Evolutionary conservation across 1,140 invertebrate species (phyloP), one percentile per base, ranked within the genome.

Genomic region (Bombus fervidus): DNA sequence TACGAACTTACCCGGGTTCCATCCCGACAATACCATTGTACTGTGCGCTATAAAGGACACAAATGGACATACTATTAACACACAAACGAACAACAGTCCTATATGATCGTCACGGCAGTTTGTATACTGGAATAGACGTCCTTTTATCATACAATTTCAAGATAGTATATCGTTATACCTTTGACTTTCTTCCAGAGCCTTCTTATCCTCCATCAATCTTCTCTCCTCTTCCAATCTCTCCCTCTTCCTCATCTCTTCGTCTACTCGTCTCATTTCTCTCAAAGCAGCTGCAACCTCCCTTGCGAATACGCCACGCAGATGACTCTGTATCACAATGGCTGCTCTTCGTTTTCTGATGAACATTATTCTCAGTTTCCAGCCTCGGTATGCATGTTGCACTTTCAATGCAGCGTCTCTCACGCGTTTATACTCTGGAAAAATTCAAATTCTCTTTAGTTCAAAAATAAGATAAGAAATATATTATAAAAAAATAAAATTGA

Each of bases 251-350:
- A 98, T 98, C 95, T 99, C 98, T 92, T 98, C 98, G 94, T 99
- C 98, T 43, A 99, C 97, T n/a, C 97, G 95, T 89, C 97, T 96
- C 97, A 98, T 98, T 96, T 99, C 98, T 2, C 98, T 95, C 71
- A 99, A 93, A 4, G 98, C 98, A 12, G 97, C 95, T 0, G 98
- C 98, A 18, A 97, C 97, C 94, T 98, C 98, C 73, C 98, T 95
- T 0, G 98, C 98, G 95, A 98, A 98, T 91, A 98, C 98, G 68
- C 98, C 98, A 59, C 98, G 96, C 72, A 98, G 95, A 95, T 98
- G 97, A 85, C 98, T 97, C 95, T 99, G 98, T 86, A 99, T 98
- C 4, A 98, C 97, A 83, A 99, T 96, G 0, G 97, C 98, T 3
- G 98, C 98, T 87, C 98, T 96, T 57, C 98, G 96, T 92, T 97